phyloP scores from a whole-genome alignment of 2,797 vertebrate species.

The Lagorchestes hirsutus region DNA sequence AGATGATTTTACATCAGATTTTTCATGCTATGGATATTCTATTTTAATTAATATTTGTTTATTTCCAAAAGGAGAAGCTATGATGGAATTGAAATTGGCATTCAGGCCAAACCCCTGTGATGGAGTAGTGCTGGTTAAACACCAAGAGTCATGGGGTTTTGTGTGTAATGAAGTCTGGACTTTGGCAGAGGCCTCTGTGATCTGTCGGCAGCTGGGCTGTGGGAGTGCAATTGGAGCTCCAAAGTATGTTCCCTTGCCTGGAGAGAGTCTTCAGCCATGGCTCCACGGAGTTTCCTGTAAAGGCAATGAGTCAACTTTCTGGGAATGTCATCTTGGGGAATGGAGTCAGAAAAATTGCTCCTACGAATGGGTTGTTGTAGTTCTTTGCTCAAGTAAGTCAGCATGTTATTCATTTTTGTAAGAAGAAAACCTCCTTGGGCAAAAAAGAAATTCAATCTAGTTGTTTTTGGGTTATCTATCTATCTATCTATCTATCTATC shows the following conservation, averaged over 20 bases:
- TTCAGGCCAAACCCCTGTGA: slow-evolving; percentile 86
- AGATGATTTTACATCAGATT: not conserved
- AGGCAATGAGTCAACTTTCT: slow-evolving; percentile 36
- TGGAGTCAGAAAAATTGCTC: slow-evolving; percentile 41
- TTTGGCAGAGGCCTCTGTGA: slow-evolving; percentile 90
- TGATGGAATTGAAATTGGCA: slow-evolving; percentile 32
- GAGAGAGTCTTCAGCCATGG: not conserved
- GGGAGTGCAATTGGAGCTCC: slow-evolving; percentile 85
- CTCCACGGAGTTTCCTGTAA: slow-evolving; percentile 61
- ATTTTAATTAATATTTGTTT: not conserved
- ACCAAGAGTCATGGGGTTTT: slow-evolving; percentile 90
- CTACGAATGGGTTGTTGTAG: slow-evolving; percentile 51
- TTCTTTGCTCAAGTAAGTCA: slow-evolving; percentile 55
- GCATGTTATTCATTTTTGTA: not conserved
- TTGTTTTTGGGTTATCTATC: not conserved
- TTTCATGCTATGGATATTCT: not conserved
- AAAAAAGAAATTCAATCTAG: not conserved
- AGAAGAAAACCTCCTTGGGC: not conserved
- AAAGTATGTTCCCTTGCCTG: slow-evolving; percentile 42
- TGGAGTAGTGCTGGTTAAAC: slow-evolving; percentile 92
- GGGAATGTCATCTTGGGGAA: slow-evolving; percentile 55
- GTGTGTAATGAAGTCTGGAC: slow-evolving; percentile 96
- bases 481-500: not conserved
- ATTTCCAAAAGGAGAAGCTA: not conserved
- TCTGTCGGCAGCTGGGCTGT: slow-evolving; percentile 91